Percentiles rank a stretch among this genome's conserved stretches.
These are phyloP conservation scores for Liasis olivaceus DNA, from an alignment of 2,797 vertebrate genomes.

Conservation along the genomic window DNA sequence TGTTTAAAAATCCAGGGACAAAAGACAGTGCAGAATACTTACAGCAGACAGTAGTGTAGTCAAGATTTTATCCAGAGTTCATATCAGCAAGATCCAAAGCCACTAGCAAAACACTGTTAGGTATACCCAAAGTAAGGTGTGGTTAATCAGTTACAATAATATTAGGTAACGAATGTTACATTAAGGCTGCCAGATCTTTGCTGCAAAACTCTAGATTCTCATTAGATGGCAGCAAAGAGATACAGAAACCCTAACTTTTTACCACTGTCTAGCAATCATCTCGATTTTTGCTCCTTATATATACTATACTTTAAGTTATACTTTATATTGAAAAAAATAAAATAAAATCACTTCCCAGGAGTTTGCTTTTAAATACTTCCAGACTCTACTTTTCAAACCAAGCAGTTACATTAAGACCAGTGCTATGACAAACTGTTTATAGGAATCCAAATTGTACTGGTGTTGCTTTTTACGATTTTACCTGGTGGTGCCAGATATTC, in stretches of 20 bases:
- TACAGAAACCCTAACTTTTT: background rate
- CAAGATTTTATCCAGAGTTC: background rate
- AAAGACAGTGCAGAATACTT: background rate
- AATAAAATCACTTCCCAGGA: background rate
- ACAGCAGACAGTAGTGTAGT: background rate
- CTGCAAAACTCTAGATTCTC: background rate
- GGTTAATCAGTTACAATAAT: background rate
- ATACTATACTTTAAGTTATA: background rate
- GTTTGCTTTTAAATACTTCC: background rate
- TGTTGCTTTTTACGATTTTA: background rate
- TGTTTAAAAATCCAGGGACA: background rate
- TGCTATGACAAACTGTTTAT: background rate
- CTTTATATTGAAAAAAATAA: background rate
- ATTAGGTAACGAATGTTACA: background rate
- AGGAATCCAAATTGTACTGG: background rate
- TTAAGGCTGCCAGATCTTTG: background rate
- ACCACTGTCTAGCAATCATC: background rate
- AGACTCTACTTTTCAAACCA: background rate
- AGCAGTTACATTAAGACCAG: background rate
- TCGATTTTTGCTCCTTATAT: background rate
- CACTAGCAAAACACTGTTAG: background rate
- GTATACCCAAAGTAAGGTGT: background rate
- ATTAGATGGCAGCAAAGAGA: background rate
- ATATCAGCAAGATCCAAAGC: background rate
- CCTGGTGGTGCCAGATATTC: background rate